Evolutionary conservation across 1,140 invertebrate species (phyloP), one percentile per base, ranked within the genome.

Genomic region (Elymnias hypermnestra): DNA sequence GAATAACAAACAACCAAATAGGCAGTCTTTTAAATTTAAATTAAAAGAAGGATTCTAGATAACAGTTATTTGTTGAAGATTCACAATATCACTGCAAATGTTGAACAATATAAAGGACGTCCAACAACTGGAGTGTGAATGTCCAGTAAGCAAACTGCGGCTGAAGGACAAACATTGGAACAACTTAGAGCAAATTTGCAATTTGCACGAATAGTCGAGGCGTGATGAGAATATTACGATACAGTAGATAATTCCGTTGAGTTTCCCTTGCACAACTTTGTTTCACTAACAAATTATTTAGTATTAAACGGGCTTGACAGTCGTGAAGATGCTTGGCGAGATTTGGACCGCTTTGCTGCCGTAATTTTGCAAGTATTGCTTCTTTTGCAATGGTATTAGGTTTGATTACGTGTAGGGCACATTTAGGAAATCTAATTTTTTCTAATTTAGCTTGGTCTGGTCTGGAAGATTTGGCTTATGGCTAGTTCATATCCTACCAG

Each of bases 171-270:
- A 53, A 46, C 38, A 53, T 9, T 21, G 26, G 3, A 48, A 39
- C 15, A 37, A 51, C 18, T 39, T 50, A 23, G 18, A 33, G 41
- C 9, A 50, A 55, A 49, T 55, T 55, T 37, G 17, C 41, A 44
- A 55, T 22, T 47, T 38, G 50, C 22, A 36, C 48, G 36, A 40
- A 43, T 18, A 36, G 41, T 26, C 35, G 15, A 12, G 12, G 17
- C 45, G 45, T 49, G 53, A 44, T 46, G 7, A 8, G 52, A 48
- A 43, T 53, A 18, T 37, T 21, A 23, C 26, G 15, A 29, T 21
- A 48, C 23, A 21, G 8, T 22, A 44, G 25, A 40, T 26, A 55
- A 45, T 44, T 44, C 53, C 17, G 28, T 44, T 19, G 6, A 40
- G 45, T 49, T 37, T 13, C 23, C 36, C 26, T 22, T 22, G 9